Percentiles rank a stretch among this genome's conserved stretches.
phyloP scores from a whole-genome alignment of 2,888 invertebrate genomes.

The Urechis unicinctus region DNA sequence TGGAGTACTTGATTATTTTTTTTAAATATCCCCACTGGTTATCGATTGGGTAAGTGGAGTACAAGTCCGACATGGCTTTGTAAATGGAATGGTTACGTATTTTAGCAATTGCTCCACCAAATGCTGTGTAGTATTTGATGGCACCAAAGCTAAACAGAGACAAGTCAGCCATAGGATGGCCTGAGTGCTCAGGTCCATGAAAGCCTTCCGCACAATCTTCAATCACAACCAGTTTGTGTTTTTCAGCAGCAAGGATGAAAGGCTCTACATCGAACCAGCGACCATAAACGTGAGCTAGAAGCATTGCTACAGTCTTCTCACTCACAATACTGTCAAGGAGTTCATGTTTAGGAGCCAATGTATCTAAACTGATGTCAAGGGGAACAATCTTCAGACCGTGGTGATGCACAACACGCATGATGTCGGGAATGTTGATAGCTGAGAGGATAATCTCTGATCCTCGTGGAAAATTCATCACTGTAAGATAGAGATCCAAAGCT shows the following conservation, averaged over 20 bases:
- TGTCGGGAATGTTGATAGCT: slow-evolving; percentile 50
- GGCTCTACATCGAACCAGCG: slow-evolving; percentile 39
- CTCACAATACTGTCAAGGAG: slow-evolving; percentile 38
- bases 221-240: slow-evolving; percentile 34
- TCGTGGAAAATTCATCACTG: slow-evolving; percentile 38
- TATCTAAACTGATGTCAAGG: slow-evolving; percentile 44
- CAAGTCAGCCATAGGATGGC: slow-evolving; percentile 44
- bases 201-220: slow-evolving; percentile 51
- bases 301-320: slow-evolving; percentile 40
- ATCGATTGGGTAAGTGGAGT: slow-evolving; percentile 34
- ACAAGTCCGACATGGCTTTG: slow-evolving; percentile 29
- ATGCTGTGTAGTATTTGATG: slow-evolving; percentile 47
- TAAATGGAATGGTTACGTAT: slow-evolving; percentile 31
- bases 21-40: slow-evolving; percentile 32
- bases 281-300: slow-evolving; percentile 48
- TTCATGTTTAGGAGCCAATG: slow-evolving; percentile 39
- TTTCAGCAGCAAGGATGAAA: slow-evolving; percentile 33
- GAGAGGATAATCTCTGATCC: slow-evolving; percentile 51
- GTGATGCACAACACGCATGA: slow-evolving; percentile 37
- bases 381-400: slow-evolving; percentile 41
- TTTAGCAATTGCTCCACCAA: slow-evolving; percentile 48
- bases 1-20: slow-evolving; percentile 39
- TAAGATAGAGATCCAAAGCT: slow-evolving; percentile 22
- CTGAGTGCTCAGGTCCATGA: slow-evolving; percentile 34
- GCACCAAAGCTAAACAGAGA: slow-evolving; percentile 49